Evolutionary conservation across 2,888 invertebrate genomes (phyloP), one percentile per base, ranked within the genome.

Genomic region (Protonemura montana): DNA sequence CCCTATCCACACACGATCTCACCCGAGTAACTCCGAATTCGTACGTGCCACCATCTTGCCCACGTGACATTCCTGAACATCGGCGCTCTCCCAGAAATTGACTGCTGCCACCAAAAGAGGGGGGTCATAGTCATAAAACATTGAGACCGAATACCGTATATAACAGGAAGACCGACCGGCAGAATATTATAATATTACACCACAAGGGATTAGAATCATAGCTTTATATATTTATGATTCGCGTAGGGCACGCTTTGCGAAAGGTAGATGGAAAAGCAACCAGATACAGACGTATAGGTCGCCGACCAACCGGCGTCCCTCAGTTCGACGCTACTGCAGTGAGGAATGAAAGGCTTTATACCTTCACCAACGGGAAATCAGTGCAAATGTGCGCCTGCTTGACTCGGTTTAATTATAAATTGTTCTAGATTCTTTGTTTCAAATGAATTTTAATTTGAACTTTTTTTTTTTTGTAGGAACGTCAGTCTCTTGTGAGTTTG

Each of bases 341-440:
- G 21, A 2, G 59, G 59, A 59, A 59, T 59, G 59, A 59, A 59
- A 59, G 59, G 21, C 59, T 13, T 21, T 21, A 6, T 35, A 13
- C 59, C 59, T 29, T 81, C 25, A 84, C 84, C 84, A 27, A 84
- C 84, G 84, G 84, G 84, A 84, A 84, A 84, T 84, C 84, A 84
- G 59, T 59, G 10, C 42, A n/a, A 76, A 84, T 28, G 59, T 28
- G 26, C 84, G 25, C 26, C 28, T 76, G 84, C 84, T 83, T 76
- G 84, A 13, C 59, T 84, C 27, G 29, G 59, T 84, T 84, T 84
- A 84, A 84, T 84, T 84, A 84, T 84, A 76, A 59, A 84, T 84
- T 84, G 84, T 84, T 84, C 84, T 28, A 84, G 84, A 84, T 84
- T 84, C 84, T 84, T 84, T 84, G 84, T 84, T 84, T 84, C 76